A percentile compares a stretch with the other conserved stretches of the same genome.
Evolutionary conservation across 2,113 vertebrate species (phyloP).

Genomic region (Ceuthmochares aereus): DNA sequence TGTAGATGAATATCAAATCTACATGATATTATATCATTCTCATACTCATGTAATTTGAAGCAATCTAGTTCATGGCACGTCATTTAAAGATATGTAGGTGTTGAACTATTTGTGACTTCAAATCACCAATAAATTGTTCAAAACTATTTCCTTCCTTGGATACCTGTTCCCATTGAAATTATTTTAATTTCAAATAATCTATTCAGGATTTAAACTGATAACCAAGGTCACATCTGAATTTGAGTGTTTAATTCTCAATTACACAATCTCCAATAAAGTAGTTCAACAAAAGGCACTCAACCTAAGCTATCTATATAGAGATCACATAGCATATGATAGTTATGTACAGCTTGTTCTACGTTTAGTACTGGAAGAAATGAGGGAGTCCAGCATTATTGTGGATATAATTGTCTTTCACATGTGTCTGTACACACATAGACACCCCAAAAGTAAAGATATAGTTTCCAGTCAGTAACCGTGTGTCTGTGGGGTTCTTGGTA

Average conservation of each 20-base stretch:
- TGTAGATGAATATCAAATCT: conserved; percentile 48
- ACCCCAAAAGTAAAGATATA: neutral
- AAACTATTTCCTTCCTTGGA: neutral
- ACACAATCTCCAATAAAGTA: neutral
- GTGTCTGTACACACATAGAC: too few species aligned
- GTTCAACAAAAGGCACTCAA: neutral
- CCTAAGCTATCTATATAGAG: neutral
- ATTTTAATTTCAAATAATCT: neutral
- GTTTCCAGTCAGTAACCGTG: neutral
- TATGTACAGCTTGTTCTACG: neutral
- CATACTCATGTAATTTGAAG: neutral
- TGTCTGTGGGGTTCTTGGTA: neutral
- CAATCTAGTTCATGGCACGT: conserved; percentile 8
- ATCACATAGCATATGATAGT: neutral
- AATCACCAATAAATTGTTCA: conserved; percentile 16
- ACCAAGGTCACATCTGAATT: neutral
- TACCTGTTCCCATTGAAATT: neutral
- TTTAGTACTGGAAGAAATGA: neutral
- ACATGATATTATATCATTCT: neutral
- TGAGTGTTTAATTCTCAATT: neutral
- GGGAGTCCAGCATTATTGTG: neutral
- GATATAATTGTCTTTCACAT: neutral
- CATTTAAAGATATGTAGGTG: neutral
- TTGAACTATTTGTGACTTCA: conserved; percentile 43
- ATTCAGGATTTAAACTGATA: neutral